These are phyloP conservation scores for Alexandromys fortis DNA, from an alignment of 2,113 vertebrate genomes.

Conservation along the genomic window DNA sequence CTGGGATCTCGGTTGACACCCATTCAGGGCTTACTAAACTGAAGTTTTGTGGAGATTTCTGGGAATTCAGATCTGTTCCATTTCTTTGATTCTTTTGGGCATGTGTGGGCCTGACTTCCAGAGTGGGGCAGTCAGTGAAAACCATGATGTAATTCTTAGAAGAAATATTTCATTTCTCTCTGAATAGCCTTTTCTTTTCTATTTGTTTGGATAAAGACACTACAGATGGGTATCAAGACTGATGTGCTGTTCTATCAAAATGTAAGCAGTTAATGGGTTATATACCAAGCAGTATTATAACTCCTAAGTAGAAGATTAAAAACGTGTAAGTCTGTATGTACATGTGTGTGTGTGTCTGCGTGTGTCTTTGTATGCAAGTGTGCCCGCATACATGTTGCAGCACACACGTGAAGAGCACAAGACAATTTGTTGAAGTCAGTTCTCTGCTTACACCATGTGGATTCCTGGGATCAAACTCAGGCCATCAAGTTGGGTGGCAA, in stretches of 20 bases:
- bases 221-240: background rate
- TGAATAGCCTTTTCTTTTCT: background rate
- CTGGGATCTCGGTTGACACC: background rate
- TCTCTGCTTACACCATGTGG: too few relatives aligned
- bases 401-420: background rate
- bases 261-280: background rate
- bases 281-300: background rate
- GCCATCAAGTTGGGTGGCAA: background rate
- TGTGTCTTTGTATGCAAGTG: background rate
- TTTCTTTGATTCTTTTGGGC: background rate
- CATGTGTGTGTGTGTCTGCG: too few relatives aligned
- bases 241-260: constrained; percentile 7
- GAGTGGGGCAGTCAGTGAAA: background rate
- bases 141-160: background rate
- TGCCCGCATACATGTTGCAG: too few relatives aligned
- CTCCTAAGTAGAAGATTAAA: background rate
- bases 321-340: background rate
- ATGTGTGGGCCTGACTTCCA: background rate
- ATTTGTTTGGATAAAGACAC: background rate
- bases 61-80: background rate
- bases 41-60: constrained; percentile 49
- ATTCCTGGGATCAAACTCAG: background rate
- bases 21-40: constrained; percentile 9
- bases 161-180: background rate
- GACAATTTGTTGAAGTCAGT: too few relatives aligned